These are phyloP conservation scores for Tachina lurida DNA, from an alignment of 2,888 invertebrate species.

Conservation along the genomic window DNA sequence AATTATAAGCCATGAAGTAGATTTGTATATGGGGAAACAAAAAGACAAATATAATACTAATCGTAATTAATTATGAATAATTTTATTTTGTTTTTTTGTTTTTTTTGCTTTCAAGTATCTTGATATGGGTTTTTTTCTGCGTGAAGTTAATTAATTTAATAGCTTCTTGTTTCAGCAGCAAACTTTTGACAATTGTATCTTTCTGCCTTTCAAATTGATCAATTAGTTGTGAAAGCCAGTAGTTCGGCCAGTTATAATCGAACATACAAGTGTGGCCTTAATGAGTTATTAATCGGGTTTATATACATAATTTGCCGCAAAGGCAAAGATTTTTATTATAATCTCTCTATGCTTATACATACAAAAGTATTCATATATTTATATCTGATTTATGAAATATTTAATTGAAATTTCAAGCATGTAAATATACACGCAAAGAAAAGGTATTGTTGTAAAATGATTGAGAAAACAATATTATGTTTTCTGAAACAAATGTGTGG, in stretches of 20 bases:
- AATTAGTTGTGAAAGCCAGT: constrained; percentile 17
- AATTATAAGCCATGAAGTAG: constrained; percentile 30
- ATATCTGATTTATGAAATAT: no score
- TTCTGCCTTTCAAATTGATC: constrained; percentile 15
- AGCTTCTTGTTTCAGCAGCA: constrained; percentile 3
- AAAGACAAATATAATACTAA: neutral
- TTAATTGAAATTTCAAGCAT: no score
- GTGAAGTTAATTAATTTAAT: constrained; percentile 44
- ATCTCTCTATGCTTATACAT: no score
- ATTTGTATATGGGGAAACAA: neutral
- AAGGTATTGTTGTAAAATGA: no score
- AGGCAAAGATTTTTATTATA: neutral
- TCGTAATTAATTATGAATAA: constrained; percentile 29
- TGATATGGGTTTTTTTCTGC: neutral
- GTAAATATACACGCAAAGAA: no score
- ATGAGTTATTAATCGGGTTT: neutral
- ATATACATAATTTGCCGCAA: neutral
- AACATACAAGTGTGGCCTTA: neutral
- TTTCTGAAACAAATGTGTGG: no score
- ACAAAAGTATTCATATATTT: no score
- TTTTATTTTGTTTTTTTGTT: neutral
- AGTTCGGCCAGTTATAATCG: neutral
- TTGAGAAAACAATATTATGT: no score
- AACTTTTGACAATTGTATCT: constrained; percentile 11
- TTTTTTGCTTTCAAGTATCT: neutral